Conservation (phyloP, 1,140 invertebrate genomes). For the Magallana ariakensis region DNA sequence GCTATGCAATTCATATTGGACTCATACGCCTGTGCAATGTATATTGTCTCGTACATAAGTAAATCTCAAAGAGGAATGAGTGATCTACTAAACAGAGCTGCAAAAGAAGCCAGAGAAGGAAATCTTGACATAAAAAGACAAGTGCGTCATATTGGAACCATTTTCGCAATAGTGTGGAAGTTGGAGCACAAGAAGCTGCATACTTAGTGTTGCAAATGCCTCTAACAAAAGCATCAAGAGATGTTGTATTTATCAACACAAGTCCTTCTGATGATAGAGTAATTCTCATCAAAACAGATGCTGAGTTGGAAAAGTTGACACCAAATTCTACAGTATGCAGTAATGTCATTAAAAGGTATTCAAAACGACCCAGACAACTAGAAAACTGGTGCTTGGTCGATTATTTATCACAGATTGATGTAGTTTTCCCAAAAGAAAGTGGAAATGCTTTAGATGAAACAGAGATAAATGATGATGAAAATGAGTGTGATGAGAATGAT, state of each 20-base stretch:
- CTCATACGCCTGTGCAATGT: no score
- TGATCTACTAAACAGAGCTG: not conserved
- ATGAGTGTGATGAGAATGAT: not conserved
- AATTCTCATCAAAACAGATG: not conserved
- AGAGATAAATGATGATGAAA: constrained; percentile 25
- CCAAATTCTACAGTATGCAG: constrained; percentile 17
- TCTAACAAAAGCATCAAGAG: no score
- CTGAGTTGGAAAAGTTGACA: not conserved
- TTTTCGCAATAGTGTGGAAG: constrained; percentile 45
- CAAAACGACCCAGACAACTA: no score
- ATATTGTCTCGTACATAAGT: no score
- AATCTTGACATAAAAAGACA: not conserved
- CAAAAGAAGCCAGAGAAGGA: no score
- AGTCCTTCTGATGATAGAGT: no score
- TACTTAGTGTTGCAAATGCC: constrained; percentile 6
- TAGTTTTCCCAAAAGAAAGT: constrained; percentile 16
- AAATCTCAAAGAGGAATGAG: not conserved
- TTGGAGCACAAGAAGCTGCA: constrained; percentile 53
- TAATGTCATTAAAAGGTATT: not conserved
- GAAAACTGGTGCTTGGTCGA: no score
- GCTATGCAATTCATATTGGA: not conserved
- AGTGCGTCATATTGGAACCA: constrained; percentile 47
- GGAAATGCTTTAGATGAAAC: not conserved
- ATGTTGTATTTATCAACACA: no score
- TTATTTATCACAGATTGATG: no score